Evolutionary conservation across 2,888 invertebrate genomes (phyloP).

Genomic region (Caenorhabditis uteleia): DNA sequence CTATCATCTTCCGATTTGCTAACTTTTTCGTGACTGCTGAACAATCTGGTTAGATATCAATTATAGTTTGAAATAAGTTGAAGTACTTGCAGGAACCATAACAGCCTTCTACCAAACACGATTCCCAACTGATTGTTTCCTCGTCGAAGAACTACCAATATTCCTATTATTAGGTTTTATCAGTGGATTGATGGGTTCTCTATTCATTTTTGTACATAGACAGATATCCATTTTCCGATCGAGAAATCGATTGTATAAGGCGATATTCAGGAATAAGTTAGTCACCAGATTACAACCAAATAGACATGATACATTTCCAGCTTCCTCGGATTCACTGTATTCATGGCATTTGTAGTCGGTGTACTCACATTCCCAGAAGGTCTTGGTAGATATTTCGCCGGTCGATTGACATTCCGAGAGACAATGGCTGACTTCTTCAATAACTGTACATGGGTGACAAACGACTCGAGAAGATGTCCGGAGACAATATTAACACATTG

Average conservation of each 20-base stretch:
- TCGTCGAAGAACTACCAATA: slow-evolving; percentile 91
- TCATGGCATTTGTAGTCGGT: slow-evolving; percentile 51
- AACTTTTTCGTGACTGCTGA: slow-evolving; percentile 57
- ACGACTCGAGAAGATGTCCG: slow-evolving; percentile 44
- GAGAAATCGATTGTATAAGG: slow-evolving; percentile 40
- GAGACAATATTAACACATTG: slow-evolving; percentile 48
- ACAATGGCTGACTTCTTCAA: slow-evolving; percentile 58
- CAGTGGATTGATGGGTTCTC: slow-evolving; percentile 47
- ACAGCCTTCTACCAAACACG: slow-evolving; percentile 83
- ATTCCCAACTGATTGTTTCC: slow-evolving; percentile 81
- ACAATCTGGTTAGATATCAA: slow-evolving; percentile 34
- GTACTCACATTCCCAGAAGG: slow-evolving; percentile 86
- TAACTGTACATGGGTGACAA: slow-evolving; percentile 51
- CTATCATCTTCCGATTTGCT: slow-evolving; percentile 85
- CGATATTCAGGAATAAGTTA: slow-evolving; percentile 56
- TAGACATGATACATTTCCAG: slow-evolving; percentile 23
- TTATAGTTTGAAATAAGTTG: slow-evolving; percentile 65
- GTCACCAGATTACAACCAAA: slow-evolving; percentile 3
- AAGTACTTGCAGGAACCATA: slow-evolving; percentile 90
- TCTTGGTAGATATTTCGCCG: slow-evolving; percentile 81
- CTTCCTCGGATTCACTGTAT: slow-evolving; percentile 52
- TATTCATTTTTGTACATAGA: slow-evolving; percentile 52
- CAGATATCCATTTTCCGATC: slow-evolving; percentile 46
- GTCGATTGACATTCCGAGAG: slow-evolving; percentile 63
- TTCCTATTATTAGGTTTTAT: slow-evolving; percentile 82